Base-by-base conservation (phyloP, 2,888 invertebrate species). In the Sesia apiformis region DNA sequence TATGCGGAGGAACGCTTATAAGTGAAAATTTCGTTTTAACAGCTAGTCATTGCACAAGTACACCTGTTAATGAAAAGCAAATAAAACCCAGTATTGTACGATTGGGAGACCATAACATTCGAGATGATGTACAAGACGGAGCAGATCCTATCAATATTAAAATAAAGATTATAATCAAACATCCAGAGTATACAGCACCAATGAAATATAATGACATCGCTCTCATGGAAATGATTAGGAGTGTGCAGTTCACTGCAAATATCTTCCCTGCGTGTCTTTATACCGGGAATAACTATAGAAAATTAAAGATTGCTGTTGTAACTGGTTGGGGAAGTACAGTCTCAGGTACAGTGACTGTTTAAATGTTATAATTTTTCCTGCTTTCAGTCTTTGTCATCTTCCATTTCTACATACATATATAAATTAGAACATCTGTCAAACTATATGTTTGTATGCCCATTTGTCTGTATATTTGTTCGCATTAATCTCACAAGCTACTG, bases 131-230 rank as follows among this genome's bases (percentile, higher is more conserved):
- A 23, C 5, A 41, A 1, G 41, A 41, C 7, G 41, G 41, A 5
- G 41, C 41, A 41, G 7, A 5, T 41, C 41, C 41, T 41, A 3
- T 41, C 5, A 7, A 41, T 41, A 7, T 41, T 1, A 41, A 3
- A 7, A 41, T 41, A 41, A 7, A 41, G 7, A 41, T 5, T 6
- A 41, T 41, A 5, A 41, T 41, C 5, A 61, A 69, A 4, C 90
- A 91, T 72, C 90, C 90, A 4, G 65, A 75, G 0, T 91, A 91
- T 63, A 72, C 66, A 40, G 75, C 76, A 4, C 76, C 77, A 3
- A 63, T 67, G 4, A 81, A 82, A 58, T 91, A 92, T 65, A 78
- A 91, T 56, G 92, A 92, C 60, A 91, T 92, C 57, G 92, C 91
- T 3, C 67, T 92, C 4, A 53, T 92, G 8, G 70, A 81, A 59